phyloP scores from a whole-genome alignment of 1,140 invertebrate species.

The Penaeus indicus region DNA sequence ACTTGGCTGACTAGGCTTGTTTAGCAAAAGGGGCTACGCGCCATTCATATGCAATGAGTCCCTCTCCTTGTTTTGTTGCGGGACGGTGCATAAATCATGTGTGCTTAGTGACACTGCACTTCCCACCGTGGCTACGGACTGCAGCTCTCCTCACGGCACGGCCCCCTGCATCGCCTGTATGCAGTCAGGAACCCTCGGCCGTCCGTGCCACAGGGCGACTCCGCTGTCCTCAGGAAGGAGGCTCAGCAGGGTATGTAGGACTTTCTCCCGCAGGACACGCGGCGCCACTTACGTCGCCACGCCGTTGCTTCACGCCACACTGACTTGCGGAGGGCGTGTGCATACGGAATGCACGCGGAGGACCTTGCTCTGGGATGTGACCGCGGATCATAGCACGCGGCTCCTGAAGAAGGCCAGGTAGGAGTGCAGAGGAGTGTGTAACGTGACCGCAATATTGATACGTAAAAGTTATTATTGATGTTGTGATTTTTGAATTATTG shows the following conservation, averaged over 20 bases:
- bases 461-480: not conserved
- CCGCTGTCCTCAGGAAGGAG: constrained; percentile 8
- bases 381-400: not conserved
- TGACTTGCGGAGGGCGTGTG: too few relatives aligned
- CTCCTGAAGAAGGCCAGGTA: constrained; percentile 34
- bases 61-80: constrained; percentile 63
- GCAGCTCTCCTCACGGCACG: constrained; percentile 25
- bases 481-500: not conserved
- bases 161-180: constrained; percentile 31
- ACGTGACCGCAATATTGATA: not conserved
- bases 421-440: not conserved
- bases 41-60: constrained; percentile 63
- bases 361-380: not conserved
- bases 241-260: constrained; percentile 10
- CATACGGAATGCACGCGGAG: too few relatives aligned
- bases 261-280: not conserved
- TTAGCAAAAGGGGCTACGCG: constrained; percentile 60
- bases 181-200: constrained; percentile 49
- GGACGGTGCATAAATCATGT: constrained; percentile 61
- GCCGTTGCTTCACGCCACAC: too few relatives aligned
- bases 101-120: constrained; percentile 63
- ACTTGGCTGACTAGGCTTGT: constrained; percentile 63
- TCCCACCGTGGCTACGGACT: constrained; percentile 39
- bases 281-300: too few relatives aligned
- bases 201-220: constrained; percentile 8